phyloP scores from a whole-genome alignment of 1,140 invertebrate genomes.

The Cydia amplana region DNA sequence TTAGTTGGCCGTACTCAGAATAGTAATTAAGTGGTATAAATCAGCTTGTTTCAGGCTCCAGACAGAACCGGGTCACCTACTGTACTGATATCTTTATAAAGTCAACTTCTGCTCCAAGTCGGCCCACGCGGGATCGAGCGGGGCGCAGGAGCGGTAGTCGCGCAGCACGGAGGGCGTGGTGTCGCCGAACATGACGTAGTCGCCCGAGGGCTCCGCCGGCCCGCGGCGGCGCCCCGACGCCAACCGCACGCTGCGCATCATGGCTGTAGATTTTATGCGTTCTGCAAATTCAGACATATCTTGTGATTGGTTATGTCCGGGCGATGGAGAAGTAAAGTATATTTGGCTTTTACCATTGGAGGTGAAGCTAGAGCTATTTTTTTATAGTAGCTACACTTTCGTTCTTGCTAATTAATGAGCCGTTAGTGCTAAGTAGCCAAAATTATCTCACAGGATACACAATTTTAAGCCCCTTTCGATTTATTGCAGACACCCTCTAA shows the following conservation, averaged over 20 bases:
- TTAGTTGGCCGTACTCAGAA: neutral
- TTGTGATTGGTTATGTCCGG: neutral
- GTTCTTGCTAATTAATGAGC: no score
- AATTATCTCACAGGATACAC: no score
- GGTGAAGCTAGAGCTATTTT: no score
- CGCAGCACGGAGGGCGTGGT: slow-evolving; percentile 37
- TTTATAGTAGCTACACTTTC: no score
- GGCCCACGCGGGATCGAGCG: slow-evolving; percentile 60
- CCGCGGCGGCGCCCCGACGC: slow-evolving; percentile 50
- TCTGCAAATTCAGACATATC: slow-evolving; percentile 42
- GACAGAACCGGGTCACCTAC: slow-evolving; percentile 4
- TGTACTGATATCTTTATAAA: slow-evolving; percentile 41
- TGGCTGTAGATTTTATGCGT: slow-evolving; percentile 53
- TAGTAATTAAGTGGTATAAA: neutral
- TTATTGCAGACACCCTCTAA: no score
- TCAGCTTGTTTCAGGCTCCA: neutral
- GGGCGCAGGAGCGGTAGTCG: slow-evolving; percentile 34
- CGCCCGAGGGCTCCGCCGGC: slow-evolving; percentile 3
- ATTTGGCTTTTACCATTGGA: no score
- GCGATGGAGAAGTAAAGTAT: no score
- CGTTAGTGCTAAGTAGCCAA: no score
- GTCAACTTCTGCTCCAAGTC: slow-evolving; percentile 58
- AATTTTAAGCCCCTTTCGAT: no score
- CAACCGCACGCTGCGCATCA: slow-evolving; percentile 61
- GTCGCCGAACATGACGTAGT: slow-evolving; percentile 43